phyloP scores from a whole-genome alignment of 2,113 vertebrate species.

The Heterotilapia buettikoferi region DNA sequence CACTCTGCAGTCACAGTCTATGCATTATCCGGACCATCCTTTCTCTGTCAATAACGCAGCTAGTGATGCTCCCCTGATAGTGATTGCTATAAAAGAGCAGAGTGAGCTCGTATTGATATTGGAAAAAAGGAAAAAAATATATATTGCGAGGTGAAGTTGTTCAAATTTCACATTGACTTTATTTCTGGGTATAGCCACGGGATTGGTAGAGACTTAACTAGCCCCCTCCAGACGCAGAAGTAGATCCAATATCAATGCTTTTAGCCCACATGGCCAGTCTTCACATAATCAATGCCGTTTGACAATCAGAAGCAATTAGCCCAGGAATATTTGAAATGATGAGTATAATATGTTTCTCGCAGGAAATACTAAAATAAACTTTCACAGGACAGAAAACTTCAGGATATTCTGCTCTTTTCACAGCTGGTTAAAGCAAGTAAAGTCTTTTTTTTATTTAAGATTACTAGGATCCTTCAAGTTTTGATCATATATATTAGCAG shows the following conservation, averaged over 20 bases:
- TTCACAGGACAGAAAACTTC: background rate
- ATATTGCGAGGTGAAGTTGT: conserved; percentile 49
- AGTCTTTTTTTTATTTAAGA: background rate
- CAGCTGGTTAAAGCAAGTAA: background rate
- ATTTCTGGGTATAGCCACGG: conserved; percentile 11
- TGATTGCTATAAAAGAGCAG: conserved; percentile 50
- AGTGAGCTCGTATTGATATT: conserved; percentile 39
- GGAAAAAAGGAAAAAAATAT: background rate
- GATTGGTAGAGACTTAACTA: conserved; percentile 38
- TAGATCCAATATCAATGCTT: conserved; percentile 62
- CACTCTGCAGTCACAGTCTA: conserved; percentile 59
- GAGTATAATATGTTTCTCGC: background rate
- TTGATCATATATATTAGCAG: background rate
- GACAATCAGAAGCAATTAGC: conserved; percentile 56
- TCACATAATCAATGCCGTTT: conserved; percentile 56
- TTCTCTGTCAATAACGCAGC: conserved; percentile 32
- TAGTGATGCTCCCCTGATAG: conserved; percentile 47
- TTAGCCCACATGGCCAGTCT: conserved; percentile 47
- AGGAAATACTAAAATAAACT: background rate
- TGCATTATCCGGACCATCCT: conserved; percentile 40
- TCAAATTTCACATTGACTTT: conserved; percentile 67
- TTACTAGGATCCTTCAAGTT: background rate
- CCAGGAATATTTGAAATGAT: conserved; percentile 12
- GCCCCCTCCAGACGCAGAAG: conserved; percentile 3
- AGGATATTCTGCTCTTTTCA: background rate